Conservation (phyloP, 2,113 vertebrate species). For the Rhinichthys klamathensis region DNA sequence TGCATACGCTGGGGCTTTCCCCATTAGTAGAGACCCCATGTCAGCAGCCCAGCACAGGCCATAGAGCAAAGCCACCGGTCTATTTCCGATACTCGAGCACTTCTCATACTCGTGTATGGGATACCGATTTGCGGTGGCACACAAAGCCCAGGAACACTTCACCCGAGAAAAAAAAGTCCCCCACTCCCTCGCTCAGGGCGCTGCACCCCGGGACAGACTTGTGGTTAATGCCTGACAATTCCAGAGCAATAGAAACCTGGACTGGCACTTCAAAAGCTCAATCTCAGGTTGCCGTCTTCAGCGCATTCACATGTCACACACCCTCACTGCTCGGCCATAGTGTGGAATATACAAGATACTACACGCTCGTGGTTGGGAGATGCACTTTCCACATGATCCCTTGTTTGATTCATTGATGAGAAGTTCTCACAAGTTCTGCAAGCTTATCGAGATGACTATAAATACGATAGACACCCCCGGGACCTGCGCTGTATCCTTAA, state of each 20-base stretch:
- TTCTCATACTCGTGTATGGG: background rate
- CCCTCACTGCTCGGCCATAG: slow-evolving; percentile 9
- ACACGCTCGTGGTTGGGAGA: slow-evolving; percentile 46
- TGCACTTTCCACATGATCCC: slow-evolving; percentile 54
- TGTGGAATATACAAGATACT: slow-evolving; percentile 48
- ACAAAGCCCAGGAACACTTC: slow-evolving; percentile 25
- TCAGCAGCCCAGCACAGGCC: background rate
- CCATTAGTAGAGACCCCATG: slow-evolving; percentile 17
- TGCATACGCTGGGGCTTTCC: slow-evolving; percentile 35
- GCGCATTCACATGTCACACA: slow-evolving; percentile 37
- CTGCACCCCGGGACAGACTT: slow-evolving; percentile 8
- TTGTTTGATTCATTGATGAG: slow-evolving; percentile 58
- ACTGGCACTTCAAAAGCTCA: slow-evolving; percentile 31
- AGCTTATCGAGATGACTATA: slow-evolving; percentile 68
- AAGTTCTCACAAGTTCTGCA: slow-evolving; percentile 59
- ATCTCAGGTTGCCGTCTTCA: slow-evolving; percentile 30
- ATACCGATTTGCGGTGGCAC: background rate
- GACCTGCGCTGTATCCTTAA: slow-evolving; percentile 55
- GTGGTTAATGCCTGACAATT: slow-evolving; percentile 30
- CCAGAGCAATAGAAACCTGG: slow-evolving; percentile 35
- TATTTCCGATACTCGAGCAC: slow-evolving; percentile 26
- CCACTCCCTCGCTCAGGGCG: slow-evolving; percentile 24
- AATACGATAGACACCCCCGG: slow-evolving; percentile 63
- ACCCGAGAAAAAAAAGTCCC: slow-evolving; percentile 27
- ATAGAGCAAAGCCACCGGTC: background rate